These are phyloP conservation scores for Rhaphigaster nebulosa DNA, from an alignment of 2,888 invertebrate genomes.

Conservation along the genomic window DNA sequence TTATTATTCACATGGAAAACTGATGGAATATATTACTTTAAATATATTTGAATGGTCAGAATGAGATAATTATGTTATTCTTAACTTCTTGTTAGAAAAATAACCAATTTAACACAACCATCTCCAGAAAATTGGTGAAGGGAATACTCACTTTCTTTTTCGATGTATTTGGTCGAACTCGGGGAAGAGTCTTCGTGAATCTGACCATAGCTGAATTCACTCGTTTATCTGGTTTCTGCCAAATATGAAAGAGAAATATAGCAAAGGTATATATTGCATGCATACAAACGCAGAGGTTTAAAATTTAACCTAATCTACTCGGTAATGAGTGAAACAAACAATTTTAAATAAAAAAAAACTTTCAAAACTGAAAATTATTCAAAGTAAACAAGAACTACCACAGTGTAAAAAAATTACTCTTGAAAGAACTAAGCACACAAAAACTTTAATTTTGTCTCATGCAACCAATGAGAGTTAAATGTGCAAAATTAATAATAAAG, in stretches of 20 bases:
- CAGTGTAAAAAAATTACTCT: too few relatives aligned
- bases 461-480: too few relatives aligned
- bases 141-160: conserved; percentile 55
- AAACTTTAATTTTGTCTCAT: background rate
- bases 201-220: conserved; percentile 61
- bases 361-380: background rate
- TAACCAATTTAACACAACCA: background rate
- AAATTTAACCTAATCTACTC: too few relatives aligned
- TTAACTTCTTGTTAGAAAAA: background rate
- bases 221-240: conserved; percentile 58
- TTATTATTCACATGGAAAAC: background rate
- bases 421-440: too few relatives aligned
- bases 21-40: too few relatives aligned
- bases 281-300: background rate
- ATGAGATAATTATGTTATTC: background rate
- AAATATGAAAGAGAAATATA: background rate
- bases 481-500: too few relatives aligned
- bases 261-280: background rate
- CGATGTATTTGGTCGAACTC: conserved; percentile 60
- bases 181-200: conserved; percentile 60
- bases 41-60: background rate
- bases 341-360: background rate
- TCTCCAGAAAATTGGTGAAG: background rate
- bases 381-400: background rate
- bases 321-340: too few relatives aligned